Evolutionary conservation across 1,140 invertebrate species (phyloP), one percentile per base, ranked within the genome.

Genomic region (Hyphantria cunea): DNA sequence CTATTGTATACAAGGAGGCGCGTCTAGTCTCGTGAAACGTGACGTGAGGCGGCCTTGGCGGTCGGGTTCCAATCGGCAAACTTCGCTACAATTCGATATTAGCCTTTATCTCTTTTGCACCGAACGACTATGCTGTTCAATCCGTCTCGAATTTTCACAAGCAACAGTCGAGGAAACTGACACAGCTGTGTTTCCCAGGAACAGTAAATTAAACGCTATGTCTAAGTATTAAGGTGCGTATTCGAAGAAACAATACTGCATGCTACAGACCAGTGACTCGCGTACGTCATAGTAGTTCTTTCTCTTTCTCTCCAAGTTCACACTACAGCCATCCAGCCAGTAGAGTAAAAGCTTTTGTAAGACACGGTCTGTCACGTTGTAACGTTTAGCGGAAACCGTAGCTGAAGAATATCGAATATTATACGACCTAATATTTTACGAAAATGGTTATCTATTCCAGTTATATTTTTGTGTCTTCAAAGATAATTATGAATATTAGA

Each of bases 291-390:
- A 74, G 76, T 86, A 76, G 76, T 82, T 87, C 84, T 88, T 82
- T 88, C 86, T 89, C 86, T 87, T 87, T 82, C 82, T 84, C 79
- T 73, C 64, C 79, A 56, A 83, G 82, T 80, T 69, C 74, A 74
- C 78, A 84, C 81, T 80, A 78, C 81, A 86, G 82, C 84, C 82
- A 61, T 82, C 74, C 73, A 74, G 78, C 76, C 80, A 88, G 86
- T 89, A 84, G 78, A 69, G 78, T 77, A 67, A 77, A 80, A 77
- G 76, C 78, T 66, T 76, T 84, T 72, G 63, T 64, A 63, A 58
- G 63, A 68, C 71, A 72, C 65, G 68, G 80, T 78, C 79, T 68
- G 65, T 79, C 54, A 52, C 71, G 66, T 71, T 39, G 55, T 60
- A 44, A 48, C 52, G 33, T 66, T 58, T 56, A 56, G 33, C 47